phyloP scores from a whole-genome alignment of 2,113 vertebrate genomes.

The Crotalus viridis region DNA sequence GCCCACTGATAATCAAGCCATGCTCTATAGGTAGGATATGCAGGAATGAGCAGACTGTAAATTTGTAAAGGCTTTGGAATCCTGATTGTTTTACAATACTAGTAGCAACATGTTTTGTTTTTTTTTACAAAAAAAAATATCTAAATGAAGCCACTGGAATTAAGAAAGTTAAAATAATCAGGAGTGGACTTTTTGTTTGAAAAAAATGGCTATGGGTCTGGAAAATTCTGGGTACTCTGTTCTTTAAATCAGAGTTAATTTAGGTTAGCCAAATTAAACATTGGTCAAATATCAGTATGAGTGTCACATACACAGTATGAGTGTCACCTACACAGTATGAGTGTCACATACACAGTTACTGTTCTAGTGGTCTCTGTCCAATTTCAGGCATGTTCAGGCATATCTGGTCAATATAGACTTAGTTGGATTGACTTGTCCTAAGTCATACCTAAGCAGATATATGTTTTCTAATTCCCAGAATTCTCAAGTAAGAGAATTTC shows the following conservation, averaged over 20 bases:
- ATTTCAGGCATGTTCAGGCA: background rate
- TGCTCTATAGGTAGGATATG: background rate
- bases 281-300: background rate
- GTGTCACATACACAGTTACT: background rate
- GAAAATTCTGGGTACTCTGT: background rate
- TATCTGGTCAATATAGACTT: background rate
- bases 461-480: background rate
- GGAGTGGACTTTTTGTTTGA: background rate
- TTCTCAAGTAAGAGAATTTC: background rate
- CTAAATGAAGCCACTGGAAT: background rate
- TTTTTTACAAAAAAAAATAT: background rate
- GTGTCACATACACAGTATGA: background rate
- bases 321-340: background rate
- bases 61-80: background rate
- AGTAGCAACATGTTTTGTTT: background rate
- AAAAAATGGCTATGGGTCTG: background rate
- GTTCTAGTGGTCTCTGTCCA: background rate
- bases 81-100: background rate
- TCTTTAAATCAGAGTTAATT: background rate
- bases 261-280: background rate
- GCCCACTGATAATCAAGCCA: background rate
- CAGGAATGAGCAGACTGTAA: background rate
- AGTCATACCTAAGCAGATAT: background rate
- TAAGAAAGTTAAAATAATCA: background rate
- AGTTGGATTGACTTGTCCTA: background rate